Base-by-base conservation (phyloP, 2,888 invertebrate species). In the Operophtera brumata region DNA sequence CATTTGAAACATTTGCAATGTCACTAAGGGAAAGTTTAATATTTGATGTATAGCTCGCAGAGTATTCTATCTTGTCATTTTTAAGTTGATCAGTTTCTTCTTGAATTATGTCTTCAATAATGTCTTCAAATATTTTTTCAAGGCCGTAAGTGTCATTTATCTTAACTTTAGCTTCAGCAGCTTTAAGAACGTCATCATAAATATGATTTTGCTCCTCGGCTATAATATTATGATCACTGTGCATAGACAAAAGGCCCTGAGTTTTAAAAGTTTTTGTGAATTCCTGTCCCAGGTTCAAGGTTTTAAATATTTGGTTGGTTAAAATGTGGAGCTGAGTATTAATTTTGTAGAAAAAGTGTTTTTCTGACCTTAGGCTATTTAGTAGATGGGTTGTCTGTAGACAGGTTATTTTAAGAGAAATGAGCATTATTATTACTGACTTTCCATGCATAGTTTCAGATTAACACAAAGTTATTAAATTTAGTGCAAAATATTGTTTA, bases 291-390 rank as follows among this genome's bases (percentile, higher is more conserved):
- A 78, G 49, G 47, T 70, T 67, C 6, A 80, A 58, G n/a, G 35
- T 46, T 0, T 61, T 51, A 13, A 81, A 76, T 13, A 80, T 14
- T 39, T 64, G 67, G 45, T 79, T 75, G 20, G 70, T 61, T 5
- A 66, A 49, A 30, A 26, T 51, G 42, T 75, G 71, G 9, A 77
- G 54, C 12, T 62, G 57, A 3, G 57, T 58, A 28, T 68, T 65
- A 8, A 67, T 55, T 49, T 61, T 61, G 7, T 62, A 47, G 39
- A 71, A 69, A n/a, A 66, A 57, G 45, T 68, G 70, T 8, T 52
- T 46, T 32, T 62, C 67, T 25, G 55, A 35, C 10, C 61, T 47
- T 6, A 65, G 49, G 13, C 61, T 59, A 5, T 56, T 54, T 0
- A 44, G n/a, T 1, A 57, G 50, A 10, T 55, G 35, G 26, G 45